These are phyloP conservation scores for Keiferia lycopersicella DNA, from an alignment of 2,888 invertebrate genomes.

Conservation along the genomic window DNA sequence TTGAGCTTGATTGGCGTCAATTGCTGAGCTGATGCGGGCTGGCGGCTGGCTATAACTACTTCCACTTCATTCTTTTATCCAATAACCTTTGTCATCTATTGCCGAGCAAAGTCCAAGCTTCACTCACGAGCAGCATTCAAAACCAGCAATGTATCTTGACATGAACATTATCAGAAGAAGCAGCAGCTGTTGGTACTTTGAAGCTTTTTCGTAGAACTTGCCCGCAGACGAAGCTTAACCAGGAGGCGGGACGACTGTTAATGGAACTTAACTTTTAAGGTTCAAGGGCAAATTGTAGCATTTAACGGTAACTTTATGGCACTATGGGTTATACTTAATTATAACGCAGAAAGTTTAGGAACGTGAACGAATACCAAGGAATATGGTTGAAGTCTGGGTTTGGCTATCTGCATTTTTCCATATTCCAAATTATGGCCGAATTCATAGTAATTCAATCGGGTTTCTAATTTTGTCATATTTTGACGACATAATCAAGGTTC, in stretches of 20 bases:
- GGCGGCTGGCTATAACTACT: slow-evolving; percentile 26
- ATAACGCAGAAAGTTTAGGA: too few relatives aligned
- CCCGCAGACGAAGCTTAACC: slow-evolving; percentile 25
- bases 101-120: not conserved
- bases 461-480: too few relatives aligned
- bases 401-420: too few relatives aligned
- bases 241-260: slow-evolving; percentile 16
- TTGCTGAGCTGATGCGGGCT: slow-evolving; percentile 44
- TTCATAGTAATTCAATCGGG: too few relatives aligned
- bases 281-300: slow-evolving; percentile 22
- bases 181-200: not conserved
- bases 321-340: too few relatives aligned
- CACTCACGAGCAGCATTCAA: not conserved
- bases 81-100: not conserved
- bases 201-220: slow-evolving; percentile 4
- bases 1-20: slow-evolving; percentile 39
- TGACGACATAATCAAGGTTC: too few relatives aligned
- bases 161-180: not conserved
- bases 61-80: slow-evolving; percentile 20
- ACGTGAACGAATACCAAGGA: too few relatives aligned
- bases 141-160: not conserved
- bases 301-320: too few relatives aligned
- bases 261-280: slow-evolving; percentile 33
- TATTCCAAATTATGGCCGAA: too few relatives aligned
- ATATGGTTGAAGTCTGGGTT: too few relatives aligned